Conservation (phyloP, 2,888 invertebrate species). For the Phaonia tiefii region DNA sequence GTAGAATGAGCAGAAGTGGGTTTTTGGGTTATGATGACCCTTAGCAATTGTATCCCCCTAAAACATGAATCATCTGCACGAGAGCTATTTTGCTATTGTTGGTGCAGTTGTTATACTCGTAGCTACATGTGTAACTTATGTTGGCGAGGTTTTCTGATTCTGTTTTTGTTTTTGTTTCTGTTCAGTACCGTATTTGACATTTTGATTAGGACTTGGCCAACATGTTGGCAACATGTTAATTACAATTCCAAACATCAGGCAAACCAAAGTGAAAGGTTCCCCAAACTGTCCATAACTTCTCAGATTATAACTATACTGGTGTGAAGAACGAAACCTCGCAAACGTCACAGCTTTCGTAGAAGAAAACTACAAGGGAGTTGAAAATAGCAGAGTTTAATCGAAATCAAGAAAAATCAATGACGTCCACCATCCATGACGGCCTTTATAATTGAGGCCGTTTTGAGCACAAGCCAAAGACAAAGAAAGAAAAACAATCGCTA, state of each 20-base stretch:
- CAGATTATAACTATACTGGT: not conserved
- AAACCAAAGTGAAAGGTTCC: slow-evolving; percentile 58
- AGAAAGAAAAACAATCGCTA: slow-evolving; percentile 1
- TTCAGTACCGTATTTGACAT: slow-evolving; percentile 54
- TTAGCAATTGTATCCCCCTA: slow-evolving; percentile 32
- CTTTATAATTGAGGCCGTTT: too few relatives aligned
- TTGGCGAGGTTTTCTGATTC: not conserved
- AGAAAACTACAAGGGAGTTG: not conserved
- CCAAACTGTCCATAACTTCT: slow-evolving; percentile 23
- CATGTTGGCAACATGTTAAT: slow-evolving; percentile 62
- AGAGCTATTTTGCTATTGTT: not conserved
- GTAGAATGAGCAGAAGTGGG: slow-evolving; percentile 46
- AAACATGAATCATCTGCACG: slow-evolving; percentile 13
- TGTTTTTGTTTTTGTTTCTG: not conserved
- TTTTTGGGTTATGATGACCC: slow-evolving; percentile 65
- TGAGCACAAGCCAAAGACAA: slow-evolving; percentile 6
- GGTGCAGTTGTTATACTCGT: slow-evolving; percentile 20
- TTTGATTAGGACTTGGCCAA: slow-evolving; percentile 61
- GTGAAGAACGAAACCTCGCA: not conserved
- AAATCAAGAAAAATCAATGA: slow-evolving; percentile 30
- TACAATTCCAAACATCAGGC: slow-evolving; percentile 42
- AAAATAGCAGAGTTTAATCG: not conserved
- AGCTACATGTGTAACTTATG: slow-evolving; percentile 18
- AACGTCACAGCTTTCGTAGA: not conserved
- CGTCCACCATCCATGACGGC: not conserved